Evolutionary conservation across 2,797 vertebrate species (phyloP).

Genomic region (Apogon talboti): DNA sequence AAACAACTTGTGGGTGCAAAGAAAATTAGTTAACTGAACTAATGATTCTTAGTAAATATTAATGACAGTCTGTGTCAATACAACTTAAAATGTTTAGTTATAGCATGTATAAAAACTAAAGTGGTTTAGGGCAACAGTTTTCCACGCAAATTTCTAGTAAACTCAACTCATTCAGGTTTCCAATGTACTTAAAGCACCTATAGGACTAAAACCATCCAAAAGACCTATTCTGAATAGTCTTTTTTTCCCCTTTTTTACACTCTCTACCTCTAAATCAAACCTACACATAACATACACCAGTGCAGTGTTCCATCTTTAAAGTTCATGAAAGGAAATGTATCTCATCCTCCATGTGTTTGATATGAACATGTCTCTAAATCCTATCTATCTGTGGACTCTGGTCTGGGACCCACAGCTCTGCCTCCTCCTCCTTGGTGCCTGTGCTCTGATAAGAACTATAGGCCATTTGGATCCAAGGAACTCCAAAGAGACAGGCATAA

Average conservation of each 20-base stretch:
- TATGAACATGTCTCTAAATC: conserved; percentile 36
- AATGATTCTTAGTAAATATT: neutral
- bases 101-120: neutral
- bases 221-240: no score
- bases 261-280: no score
- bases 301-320: conserved; percentile 11
- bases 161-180: no score
- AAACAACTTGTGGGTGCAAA: neutral
- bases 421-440: conserved; percentile 55
- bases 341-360: conserved; percentile 16
- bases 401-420: conserved; percentile 57
- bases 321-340: conserved; percentile 26
- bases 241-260: no score
- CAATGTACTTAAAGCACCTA: no score
- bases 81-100: neutral
- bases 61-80: neutral
- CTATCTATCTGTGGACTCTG: conserved; percentile 25
- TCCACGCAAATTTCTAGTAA: neutral
- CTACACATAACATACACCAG: no score
- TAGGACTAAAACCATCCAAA: no score
- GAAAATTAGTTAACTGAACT: neutral
- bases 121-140: neutral
- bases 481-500: conserved; percentile 78
- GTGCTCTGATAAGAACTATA: conserved; percentile 68
- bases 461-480: conserved; percentile 65